Percentiles rank a stretch among this genome's conserved stretches.
Conservation (phyloP, 2,888 invertebrate genomes). For the Sinelater perroti region DNA sequence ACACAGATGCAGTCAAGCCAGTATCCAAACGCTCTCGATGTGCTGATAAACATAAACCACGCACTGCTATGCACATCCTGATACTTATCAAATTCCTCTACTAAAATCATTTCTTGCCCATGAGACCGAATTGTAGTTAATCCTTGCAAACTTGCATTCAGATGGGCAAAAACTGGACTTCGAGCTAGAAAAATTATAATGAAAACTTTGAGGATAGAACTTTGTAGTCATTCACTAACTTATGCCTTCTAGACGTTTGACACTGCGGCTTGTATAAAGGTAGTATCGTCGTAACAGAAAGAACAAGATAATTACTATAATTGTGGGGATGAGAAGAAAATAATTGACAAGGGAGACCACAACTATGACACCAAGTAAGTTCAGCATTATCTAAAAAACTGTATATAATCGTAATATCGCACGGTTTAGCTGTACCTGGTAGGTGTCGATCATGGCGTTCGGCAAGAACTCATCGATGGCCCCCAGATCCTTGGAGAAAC, state of each 20-base stretch:
- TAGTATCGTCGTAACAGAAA: slow-evolving; percentile 72
- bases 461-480: slow-evolving; percentile 65
- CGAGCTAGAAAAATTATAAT: slow-evolving; percentile 64
- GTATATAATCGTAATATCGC: background rate
- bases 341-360: slow-evolving; percentile 77
- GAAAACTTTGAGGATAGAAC: background rate
- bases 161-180: slow-evolving; percentile 78
- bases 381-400: slow-evolving; percentile 66
- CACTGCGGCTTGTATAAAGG: slow-evolving; percentile 75
- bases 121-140: slow-evolving; percentile 77
- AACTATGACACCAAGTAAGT: slow-evolving; percentile 79
- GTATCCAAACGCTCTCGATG: slow-evolving; percentile 74
- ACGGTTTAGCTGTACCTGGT: slow-evolving; percentile 52
- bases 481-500: slow-evolving; percentile 77
- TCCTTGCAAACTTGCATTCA: slow-evolving; percentile 77
- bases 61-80: slow-evolving; percentile 74
- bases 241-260: slow-evolving; percentile 77
- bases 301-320: slow-evolving; percentile 72
- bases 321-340: slow-evolving; percentile 71
- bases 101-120: slow-evolving; percentile 67
- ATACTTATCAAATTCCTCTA: slow-evolving; percentile 66
- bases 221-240: slow-evolving; percentile 63
- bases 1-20: slow-evolving; percentile 76
- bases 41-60: slow-evolving; percentile 75
- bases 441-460: slow-evolving; percentile 60